Percentiles rank a stretch among this genome's conserved stretches.
phyloP scores from a whole-genome alignment of 2,888 invertebrate genomes.

The Acholoe squamosa region DNA sequence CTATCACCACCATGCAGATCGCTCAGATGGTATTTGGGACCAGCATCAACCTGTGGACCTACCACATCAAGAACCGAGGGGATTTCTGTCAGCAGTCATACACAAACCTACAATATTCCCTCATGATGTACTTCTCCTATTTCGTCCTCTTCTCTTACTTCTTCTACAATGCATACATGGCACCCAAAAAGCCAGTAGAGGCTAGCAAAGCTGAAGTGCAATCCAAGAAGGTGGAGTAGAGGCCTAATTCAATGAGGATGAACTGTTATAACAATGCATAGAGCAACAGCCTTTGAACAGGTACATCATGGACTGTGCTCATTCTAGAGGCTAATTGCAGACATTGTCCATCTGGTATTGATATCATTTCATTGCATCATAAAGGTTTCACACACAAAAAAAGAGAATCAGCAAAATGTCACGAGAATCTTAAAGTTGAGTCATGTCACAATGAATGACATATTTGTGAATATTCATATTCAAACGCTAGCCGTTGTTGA shows the following conservation, averaged over 20 bases:
- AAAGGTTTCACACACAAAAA: neutral
- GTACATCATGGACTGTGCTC: neutral
- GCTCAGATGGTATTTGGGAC: constrained; percentile 98
- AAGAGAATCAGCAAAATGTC: neutral
- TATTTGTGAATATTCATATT: neutral
- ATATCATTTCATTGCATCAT: constrained; percentile 41
- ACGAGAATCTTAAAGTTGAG: neutral
- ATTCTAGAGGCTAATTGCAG: neutral
- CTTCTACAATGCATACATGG: constrained; percentile 81
- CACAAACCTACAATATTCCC: constrained; percentile 82
- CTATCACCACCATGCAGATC: constrained; percentile 94
- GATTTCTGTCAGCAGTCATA: constrained; percentile 83
- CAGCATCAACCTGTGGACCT: constrained; percentile 93
- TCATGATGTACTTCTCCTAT: constrained; percentile 83
- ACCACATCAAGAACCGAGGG: constrained; percentile 74
- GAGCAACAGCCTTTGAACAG: neutral
- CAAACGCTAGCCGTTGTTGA: neutral
- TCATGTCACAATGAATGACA: neutral
- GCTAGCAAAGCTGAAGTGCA: neutral
- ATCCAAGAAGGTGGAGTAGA: constrained; percentile 33
- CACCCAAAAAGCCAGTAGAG: constrained; percentile 44
- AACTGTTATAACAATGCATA: no score
- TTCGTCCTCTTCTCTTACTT: constrained; percentile 82
- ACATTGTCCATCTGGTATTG: constrained; percentile 17
- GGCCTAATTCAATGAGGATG: neutral